Percentiles rank a stretch among this genome's conserved stretches.
Conservation (phyloP, 2,113 vertebrate species). For the Girardinichthys multiradiatus region DNA sequence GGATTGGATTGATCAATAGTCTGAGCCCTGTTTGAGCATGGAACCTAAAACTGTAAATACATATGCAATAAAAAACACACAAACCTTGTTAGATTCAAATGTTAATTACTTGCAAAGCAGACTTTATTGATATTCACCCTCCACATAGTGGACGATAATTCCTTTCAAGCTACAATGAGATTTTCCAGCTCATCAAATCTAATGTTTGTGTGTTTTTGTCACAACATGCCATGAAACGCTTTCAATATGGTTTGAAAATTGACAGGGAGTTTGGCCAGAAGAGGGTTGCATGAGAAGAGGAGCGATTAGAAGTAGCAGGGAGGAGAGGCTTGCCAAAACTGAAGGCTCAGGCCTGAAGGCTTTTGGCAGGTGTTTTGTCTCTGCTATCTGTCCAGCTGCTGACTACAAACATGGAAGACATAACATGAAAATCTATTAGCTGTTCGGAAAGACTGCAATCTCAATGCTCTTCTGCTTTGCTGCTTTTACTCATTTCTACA, state of each 20-base stretch:
- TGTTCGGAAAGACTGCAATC: slow-evolving; percentile 43
- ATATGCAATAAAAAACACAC: slow-evolving; percentile 16
- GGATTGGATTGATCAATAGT: slow-evolving; percentile 9
- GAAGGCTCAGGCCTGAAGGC: slow-evolving; percentile 62
- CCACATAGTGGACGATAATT: slow-evolving; percentile 55
- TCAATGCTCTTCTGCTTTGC: slow-evolving; percentile 27
- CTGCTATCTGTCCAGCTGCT: slow-evolving; percentile 70
- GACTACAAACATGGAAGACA: slow-evolving; percentile 62
- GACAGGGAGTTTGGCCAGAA: slow-evolving; percentile 57
- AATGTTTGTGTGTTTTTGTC: slow-evolving; percentile 66
- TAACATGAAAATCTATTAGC: slow-evolving; percentile 61
- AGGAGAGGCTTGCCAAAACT: slow-evolving; percentile 57
- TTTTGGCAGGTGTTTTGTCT: slow-evolving; percentile 69
- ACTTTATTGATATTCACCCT: slow-evolving; percentile 48
- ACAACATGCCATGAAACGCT: slow-evolving; percentile 64
- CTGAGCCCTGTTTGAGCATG: slow-evolving; percentile 6
- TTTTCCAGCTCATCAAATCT: slow-evolving; percentile 72
- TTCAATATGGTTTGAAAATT: slow-evolving; percentile 65
- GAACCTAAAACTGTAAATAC: too few species aligned
- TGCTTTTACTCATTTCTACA: slow-evolving; percentile 30
- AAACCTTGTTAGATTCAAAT: slow-evolving; percentile 33
- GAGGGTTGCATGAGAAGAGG: slow-evolving; percentile 69
- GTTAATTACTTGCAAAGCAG: slow-evolving; percentile 47
- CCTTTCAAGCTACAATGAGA: slow-evolving; percentile 54
- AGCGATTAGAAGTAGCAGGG: slow-evolving; percentile 64